Evolutionary conservation across 1,140 invertebrate genomes (phyloP).

Genomic region (Anagrus nilaparvatae): DNA sequence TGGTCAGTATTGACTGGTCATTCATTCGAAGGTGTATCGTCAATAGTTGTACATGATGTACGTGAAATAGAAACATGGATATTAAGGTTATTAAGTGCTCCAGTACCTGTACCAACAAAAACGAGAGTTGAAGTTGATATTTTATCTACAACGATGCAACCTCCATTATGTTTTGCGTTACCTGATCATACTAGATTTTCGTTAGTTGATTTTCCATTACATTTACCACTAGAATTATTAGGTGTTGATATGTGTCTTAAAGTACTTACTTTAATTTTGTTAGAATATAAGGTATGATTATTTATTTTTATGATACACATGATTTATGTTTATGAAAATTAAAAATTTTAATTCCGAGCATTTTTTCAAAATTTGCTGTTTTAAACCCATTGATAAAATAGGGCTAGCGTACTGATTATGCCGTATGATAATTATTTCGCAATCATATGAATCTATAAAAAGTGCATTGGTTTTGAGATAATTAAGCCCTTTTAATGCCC

Average conservation of each 20-base stretch:
- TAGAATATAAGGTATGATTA: conserved; percentile 96
- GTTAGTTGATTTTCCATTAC: conserved; percentile 94
- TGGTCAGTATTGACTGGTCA: conserved; percentile 80
- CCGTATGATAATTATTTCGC: no score
- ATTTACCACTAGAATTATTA: conserved; percentile 92
- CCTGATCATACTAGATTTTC: conserved; percentile 95
- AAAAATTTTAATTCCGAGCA: no score
- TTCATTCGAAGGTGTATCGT: conserved; percentile 65
- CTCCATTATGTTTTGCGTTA: conserved; percentile 85
- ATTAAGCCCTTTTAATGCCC: no score
- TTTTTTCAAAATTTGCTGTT: no score
- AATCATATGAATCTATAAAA: no score
- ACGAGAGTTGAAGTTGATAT: conserved; percentile 92
- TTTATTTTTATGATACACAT: no score
- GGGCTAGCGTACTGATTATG: no score
- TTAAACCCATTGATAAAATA: no score
- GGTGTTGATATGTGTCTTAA: conserved; percentile 95
- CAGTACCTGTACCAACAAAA: conserved; percentile 94
- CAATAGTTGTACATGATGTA: conserved; percentile 89
- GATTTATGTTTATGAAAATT: no score
- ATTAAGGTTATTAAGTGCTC: conserved; percentile 84
- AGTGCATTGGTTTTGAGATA: no score
- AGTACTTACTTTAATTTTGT: conserved; percentile 88
- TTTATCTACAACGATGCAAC: conserved; percentile 76
- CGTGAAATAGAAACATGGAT: conserved; percentile 99